Evolutionary conservation across 2,797 vertebrate genomes (phyloP).

Genomic region (Danio kyathit): DNA sequence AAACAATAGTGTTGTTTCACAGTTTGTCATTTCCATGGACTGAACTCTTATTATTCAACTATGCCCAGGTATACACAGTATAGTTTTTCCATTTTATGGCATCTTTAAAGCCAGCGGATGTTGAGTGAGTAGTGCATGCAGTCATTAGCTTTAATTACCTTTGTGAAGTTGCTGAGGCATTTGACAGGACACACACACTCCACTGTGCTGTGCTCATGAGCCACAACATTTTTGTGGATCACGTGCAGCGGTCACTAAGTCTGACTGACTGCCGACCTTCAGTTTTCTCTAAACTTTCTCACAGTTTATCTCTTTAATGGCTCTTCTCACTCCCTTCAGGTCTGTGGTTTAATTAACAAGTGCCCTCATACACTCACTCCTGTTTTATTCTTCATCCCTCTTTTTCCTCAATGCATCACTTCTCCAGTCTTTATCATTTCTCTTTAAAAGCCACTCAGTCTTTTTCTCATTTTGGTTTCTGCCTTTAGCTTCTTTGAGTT

Average conservation of each 20-base stretch:
- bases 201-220: neutral
- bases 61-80: too few species aligned
- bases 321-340: neutral
- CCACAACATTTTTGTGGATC: neutral
- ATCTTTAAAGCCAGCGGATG: conserved; percentile 2
- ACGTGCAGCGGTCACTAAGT: conserved; percentile 15
- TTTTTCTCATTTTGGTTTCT: neutral
- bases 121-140: conserved; percentile 10
- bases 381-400: neutral
- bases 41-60: too few species aligned
- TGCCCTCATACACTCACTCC: neutral
- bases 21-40: too few species aligned
- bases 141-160: conserved; percentile 56
- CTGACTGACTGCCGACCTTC: conserved; percentile 20
- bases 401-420: neutral
- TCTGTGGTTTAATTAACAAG: conserved; percentile 34
- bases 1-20: too few species aligned
- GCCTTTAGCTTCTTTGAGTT: neutral
- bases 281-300: conserved; percentile 28
- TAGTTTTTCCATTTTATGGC: too few species aligned
- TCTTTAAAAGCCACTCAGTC: conserved; percentile 2
- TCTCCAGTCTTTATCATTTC: conserved; percentile 11
- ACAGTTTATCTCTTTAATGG: neutral
- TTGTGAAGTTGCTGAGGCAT: conserved; percentile 6
- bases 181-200: conserved; percentile 32